Percentiles rank a stretch among this genome's conserved stretches.
phyloP scores from a whole-genome alignment of 2,888 invertebrate genomes.

The Dimorphilus gyrociliatus region DNA sequence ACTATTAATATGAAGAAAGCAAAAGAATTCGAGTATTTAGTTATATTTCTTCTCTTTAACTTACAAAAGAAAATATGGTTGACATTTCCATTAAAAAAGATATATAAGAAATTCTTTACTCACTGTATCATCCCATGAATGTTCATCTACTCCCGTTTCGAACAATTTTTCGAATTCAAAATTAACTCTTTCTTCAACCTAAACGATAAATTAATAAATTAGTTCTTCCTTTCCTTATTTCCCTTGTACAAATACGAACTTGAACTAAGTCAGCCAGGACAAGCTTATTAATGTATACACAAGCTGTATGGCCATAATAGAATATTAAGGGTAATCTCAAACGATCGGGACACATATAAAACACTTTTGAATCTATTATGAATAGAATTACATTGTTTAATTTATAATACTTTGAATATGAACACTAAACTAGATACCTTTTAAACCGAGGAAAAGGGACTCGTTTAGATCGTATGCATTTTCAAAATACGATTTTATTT shows the following conservation, averaged over 20 bases:
- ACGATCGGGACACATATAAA: slow-evolving; percentile 30
- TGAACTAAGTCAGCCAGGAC: slow-evolving; percentile 24
- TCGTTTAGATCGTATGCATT: slow-evolving; percentile 31
- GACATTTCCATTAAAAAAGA: too few relatives aligned
- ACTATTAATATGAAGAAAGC: too few relatives aligned
- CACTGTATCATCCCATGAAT: slow-evolving; percentile 37
- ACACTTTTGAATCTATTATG: slow-evolving; percentile 20
- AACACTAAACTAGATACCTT: slow-evolving; percentile 15
- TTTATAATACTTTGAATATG: background rate
- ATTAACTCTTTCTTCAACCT: slow-evolving; percentile 21
- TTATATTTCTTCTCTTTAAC: too few relatives aligned
- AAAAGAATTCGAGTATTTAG: too few relatives aligned
- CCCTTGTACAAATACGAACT: too few relatives aligned
- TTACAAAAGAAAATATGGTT: too few relatives aligned
- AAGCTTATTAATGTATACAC: slow-evolving; percentile 32
- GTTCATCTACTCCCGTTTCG: slow-evolving; percentile 37
- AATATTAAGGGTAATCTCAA: slow-evolving; percentile 33
- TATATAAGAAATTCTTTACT: too few relatives aligned
- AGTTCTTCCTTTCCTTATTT: too few relatives aligned
- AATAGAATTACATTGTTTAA: slow-evolving; percentile 1
- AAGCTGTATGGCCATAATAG: slow-evolving; percentile 33
- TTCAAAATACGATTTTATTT: slow-evolving; percentile 23
- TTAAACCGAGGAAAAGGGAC: slow-evolving; percentile 24
- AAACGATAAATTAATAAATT: background rate
- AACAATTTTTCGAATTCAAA: slow-evolving; percentile 27